Percentiles rank a stretch among this genome's conserved stretches.
Conservation (phyloP, 2,113 vertebrate species). For the Cyanoderma ruficeps region DNA sequence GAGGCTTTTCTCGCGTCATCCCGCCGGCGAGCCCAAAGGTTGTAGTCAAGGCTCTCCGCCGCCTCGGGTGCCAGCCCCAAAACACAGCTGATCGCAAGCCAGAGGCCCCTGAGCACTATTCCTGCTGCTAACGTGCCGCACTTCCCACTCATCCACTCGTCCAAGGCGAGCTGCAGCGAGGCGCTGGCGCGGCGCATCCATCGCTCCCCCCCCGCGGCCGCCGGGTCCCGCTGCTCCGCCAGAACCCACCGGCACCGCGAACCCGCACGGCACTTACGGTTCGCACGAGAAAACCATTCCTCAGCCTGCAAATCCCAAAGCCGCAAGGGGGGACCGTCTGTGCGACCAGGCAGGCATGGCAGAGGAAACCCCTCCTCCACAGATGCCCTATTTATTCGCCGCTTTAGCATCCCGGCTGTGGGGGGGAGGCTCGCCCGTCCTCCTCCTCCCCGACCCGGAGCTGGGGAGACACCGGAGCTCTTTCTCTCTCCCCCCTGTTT, state of each 20-base stretch:
- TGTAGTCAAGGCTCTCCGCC: neutral
- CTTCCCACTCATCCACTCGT: constrained; percentile 2
- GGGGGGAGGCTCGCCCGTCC: neutral
- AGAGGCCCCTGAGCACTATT: neutral
- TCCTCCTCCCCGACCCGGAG: neutral
- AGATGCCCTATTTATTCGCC: constrained; percentile 70
- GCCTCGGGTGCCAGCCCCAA: neutral
- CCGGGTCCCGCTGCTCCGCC: neutral
- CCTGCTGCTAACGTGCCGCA: neutral
- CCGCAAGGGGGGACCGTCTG: constrained; percentile 40
- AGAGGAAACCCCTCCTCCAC: constrained; percentile 74
- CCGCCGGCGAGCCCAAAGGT: neutral
- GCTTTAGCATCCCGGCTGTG: constrained; percentile 57
- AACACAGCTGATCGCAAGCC: neutral
- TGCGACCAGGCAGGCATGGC: constrained; percentile 33
- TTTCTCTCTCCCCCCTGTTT: neutral
- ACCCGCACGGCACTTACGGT: constrained; percentile 74
- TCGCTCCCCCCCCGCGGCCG: neutral
- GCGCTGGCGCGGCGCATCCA: neutral
- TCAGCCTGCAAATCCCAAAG: constrained; percentile 42
- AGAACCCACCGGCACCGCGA: neutral
- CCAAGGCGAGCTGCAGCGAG: constrained; percentile 18
- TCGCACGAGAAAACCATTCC: constrained; percentile 75
- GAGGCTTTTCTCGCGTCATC: neutral
- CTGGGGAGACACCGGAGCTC: neutral